phyloP scores from a whole-genome alignment of 2,888 invertebrate species.

The Folsomia manolachei region DNA sequence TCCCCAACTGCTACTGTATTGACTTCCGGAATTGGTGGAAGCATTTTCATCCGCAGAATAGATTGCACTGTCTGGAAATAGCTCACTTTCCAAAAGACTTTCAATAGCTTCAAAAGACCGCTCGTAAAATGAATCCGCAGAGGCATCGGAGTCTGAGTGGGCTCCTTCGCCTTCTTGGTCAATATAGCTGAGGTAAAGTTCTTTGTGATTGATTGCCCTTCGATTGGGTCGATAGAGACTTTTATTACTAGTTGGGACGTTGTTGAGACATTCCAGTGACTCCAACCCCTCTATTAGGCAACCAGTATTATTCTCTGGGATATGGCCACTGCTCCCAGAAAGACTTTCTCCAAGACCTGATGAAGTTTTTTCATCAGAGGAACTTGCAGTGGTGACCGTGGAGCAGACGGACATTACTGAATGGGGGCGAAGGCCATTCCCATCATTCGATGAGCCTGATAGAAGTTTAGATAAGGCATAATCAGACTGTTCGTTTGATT shows the following conservation, averaged over 20 bases:
- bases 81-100: slow-evolving; percentile 64
- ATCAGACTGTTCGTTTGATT: slow-evolving; percentile 61
- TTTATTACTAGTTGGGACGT: slow-evolving; percentile 55
- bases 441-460: slow-evolving; percentile 52
- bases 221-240: slow-evolving; percentile 45
- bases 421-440: slow-evolving; percentile 52
- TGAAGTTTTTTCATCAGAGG: slow-evolving; percentile 44
- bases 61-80: slow-evolving; percentile 77
- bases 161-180: slow-evolving; percentile 50
- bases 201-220: slow-evolving; percentile 48
- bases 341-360: slow-evolving; percentile 36
- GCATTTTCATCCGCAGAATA: slow-evolving; percentile 68
- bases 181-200: slow-evolving; percentile 49
- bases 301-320: background rate
- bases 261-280: background rate
- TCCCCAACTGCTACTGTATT: slow-evolving; percentile 37
- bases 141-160: slow-evolving; percentile 54
- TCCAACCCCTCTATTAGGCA: background rate
- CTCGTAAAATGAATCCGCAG: slow-evolving; percentile 72
- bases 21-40: slow-evolving; percentile 36
- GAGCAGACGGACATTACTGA: slow-evolving; percentile 61
- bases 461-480: slow-evolving; percentile 78
- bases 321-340: slow-evolving; percentile 17
- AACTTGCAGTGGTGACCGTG: slow-evolving; percentile 52
- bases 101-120: slow-evolving; percentile 73